Conservation (phyloP, 2,113 vertebrate genomes). For the Petrocephalus zakoni region DNA sequence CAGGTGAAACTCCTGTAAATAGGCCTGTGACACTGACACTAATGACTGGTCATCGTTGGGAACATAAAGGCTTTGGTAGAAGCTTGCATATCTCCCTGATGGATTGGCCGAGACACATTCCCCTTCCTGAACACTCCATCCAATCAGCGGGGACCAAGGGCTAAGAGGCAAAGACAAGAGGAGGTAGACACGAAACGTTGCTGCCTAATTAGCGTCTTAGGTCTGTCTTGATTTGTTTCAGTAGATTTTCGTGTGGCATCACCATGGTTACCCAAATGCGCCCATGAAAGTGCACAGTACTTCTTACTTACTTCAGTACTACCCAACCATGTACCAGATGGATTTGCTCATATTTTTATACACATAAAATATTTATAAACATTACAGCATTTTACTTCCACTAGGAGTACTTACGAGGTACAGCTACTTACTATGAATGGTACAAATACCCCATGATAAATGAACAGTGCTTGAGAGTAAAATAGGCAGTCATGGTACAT, state of each 20-base stretch:
- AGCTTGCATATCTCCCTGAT: conserved; percentile 40
- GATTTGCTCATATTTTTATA: not conserved
- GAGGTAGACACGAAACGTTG: not conserved
- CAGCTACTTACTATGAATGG: not conserved
- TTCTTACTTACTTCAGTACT: too few species aligned
- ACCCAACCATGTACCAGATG: not conserved
- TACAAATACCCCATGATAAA: not conserved
- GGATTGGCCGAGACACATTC: conserved; percentile 5
- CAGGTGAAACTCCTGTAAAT: not conserved
- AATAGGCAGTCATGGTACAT: not conserved
- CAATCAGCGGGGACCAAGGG: not conserved
- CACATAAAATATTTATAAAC: not conserved
- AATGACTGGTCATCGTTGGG: conserved; percentile 19
- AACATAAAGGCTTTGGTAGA: conserved; percentile 31
- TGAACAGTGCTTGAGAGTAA: not conserved
- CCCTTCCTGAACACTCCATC: not conserved
- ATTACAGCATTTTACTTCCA: not conserved
- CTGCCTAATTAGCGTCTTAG: conserved; percentile 5
- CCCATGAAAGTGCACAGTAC: not conserved
- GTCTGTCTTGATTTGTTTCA: not conserved
- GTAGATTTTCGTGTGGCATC: conserved; percentile 5
- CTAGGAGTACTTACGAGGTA: not conserved
- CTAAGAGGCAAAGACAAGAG: not conserved
- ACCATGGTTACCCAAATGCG: not conserved
- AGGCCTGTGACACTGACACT: not conserved